A percentile compares a stretch with the other conserved stretches of the same genome.
These are phyloP conservation scores for Cryptoprocta ferox DNA, from an alignment of 2,797 vertebrate species.

Conservation along the genomic window DNA sequence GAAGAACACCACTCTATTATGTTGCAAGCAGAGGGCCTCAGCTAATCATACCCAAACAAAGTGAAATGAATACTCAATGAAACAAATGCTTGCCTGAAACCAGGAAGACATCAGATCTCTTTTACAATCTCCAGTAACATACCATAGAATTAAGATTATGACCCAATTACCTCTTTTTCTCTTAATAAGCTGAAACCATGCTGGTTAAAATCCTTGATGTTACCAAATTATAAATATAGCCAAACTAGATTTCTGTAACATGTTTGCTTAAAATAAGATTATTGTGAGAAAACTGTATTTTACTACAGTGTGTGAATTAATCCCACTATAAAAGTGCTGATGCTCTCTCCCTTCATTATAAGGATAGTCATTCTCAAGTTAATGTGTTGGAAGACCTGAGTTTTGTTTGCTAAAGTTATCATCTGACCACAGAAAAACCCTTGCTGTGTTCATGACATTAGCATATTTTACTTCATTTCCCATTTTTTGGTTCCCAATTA, in stretches of 20 bases:
- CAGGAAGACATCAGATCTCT: not conserved
- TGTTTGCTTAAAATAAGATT: conserved; percentile 38
- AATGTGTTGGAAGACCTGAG: not conserved
- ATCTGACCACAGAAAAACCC: not conserved
- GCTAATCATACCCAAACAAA: conserved; percentile 17
- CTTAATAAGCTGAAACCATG: not conserved
- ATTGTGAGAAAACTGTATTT: not conserved
- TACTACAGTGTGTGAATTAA: not conserved
- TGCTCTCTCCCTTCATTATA: conserved; percentile 34
- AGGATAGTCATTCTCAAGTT: not conserved
- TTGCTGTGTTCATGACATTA: not conserved
- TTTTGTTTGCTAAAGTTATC: conserved; percentile 5
- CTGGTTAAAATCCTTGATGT: not conserved
- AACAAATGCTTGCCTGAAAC: not conserved
- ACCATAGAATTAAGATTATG: conserved; percentile 22
- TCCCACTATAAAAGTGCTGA: not conserved
- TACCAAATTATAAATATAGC: conserved; percentile 13
- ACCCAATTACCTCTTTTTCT: conserved; percentile 29
- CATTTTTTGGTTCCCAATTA: not conserved
- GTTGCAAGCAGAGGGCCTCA: not conserved
- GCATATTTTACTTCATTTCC: not conserved
- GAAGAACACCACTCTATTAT: conserved; percentile 6
- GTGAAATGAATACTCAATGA: conserved; percentile 28
- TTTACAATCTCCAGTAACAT: not conserved
- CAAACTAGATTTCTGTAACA: not conserved